These are phyloP conservation scores for Eupleurogrammus muticus DNA, from an alignment of 2,797 vertebrate genomes.

Conservation along the genomic window DNA sequence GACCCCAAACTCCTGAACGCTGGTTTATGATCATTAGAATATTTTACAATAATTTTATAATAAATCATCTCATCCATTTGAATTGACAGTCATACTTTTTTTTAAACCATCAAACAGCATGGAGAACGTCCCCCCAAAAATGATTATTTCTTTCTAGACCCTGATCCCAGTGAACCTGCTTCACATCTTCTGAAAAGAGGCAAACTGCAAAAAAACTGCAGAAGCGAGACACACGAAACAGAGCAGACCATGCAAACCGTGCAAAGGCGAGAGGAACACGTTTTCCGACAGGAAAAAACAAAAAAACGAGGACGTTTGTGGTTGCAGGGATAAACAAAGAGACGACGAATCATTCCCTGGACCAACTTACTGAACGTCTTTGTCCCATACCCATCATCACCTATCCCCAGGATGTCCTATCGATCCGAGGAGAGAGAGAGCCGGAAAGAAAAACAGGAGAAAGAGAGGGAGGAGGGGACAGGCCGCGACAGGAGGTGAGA, in stretches of 20 bases:
- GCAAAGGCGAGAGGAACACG: conserved; percentile 26
- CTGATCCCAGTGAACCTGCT: conserved; percentile 7
- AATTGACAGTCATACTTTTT: not conserved
- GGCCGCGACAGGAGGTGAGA: conserved; percentile 89
- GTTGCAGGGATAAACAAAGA: conserved; percentile 17
- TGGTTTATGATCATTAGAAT: too few species aligned
- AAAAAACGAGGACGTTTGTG: conserved; percentile 21
- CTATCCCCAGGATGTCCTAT: conserved; percentile 98
- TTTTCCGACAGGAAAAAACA: conserved; percentile 23
- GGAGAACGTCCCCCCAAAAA: not conserved
- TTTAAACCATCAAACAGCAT: not conserved
- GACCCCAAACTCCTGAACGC: too few species aligned
- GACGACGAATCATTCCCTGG: conserved; percentile 87
- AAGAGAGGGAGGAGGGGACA: conserved; percentile 88
- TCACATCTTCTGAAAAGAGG: conserved; percentile 4
- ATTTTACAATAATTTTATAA: too few species aligned
- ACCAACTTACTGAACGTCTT: conserved; percentile 99
- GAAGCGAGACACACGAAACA: conserved; percentile 37
- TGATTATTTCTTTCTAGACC: too few species aligned
- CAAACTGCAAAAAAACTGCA: conserved; percentile 24
- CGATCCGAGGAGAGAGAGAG: conserved; percentile 84
- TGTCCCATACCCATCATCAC: conserved; percentile 99
- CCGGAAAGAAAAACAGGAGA: conserved; percentile 75
- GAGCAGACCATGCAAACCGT: conserved; percentile 88
- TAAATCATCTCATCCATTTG: not conserved